Conservation (phyloP, 2,113 vertebrate species). For the Orientallactaga bullata region DNA sequence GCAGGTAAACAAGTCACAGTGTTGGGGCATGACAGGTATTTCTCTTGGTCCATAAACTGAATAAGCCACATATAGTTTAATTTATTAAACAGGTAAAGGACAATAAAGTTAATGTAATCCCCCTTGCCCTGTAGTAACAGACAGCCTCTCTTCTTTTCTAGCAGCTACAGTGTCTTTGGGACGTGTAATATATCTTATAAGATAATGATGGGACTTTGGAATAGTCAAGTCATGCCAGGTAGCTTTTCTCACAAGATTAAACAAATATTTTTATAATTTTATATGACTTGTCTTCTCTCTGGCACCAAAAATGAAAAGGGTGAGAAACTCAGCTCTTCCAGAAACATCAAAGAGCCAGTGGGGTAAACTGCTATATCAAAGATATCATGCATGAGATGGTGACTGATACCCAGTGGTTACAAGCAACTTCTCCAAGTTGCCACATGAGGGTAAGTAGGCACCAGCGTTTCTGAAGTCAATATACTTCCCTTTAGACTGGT, state of each 20-base stretch:
- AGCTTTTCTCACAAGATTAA: slow-evolving; percentile 48
- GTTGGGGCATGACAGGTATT: background rate
- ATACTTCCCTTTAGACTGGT: slow-evolving; percentile 35
- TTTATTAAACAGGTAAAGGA: slow-evolving; percentile 36
- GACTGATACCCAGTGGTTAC: background rate
- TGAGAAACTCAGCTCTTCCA: slow-evolving; percentile 36
- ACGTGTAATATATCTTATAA: slow-evolving; percentile 1
- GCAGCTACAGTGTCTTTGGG: slow-evolving; percentile 17
- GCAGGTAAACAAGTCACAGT: background rate
- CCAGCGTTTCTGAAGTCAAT: slow-evolving; percentile 34
- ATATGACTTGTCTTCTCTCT: slow-evolving; percentile 50
- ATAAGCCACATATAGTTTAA: slow-evolving; percentile 25
- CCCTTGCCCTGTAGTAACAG: background rate
- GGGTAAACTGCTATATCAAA: background rate
- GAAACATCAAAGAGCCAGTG: background rate
- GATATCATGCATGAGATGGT: background rate
- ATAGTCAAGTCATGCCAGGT: background rate
- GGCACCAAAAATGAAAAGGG: slow-evolving; percentile 46
- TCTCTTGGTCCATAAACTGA: background rate
- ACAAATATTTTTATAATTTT: slow-evolving; percentile 53
- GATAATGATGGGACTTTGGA: slow-evolving; percentile 13
- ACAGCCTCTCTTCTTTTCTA: background rate
- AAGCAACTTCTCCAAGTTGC: background rate
- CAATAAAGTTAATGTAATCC: background rate
- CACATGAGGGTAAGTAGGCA: background rate